Evolutionary conservation across 2,888 invertebrate genomes (phyloP).

Genomic region (Tanypteryx hageni): DNA sequence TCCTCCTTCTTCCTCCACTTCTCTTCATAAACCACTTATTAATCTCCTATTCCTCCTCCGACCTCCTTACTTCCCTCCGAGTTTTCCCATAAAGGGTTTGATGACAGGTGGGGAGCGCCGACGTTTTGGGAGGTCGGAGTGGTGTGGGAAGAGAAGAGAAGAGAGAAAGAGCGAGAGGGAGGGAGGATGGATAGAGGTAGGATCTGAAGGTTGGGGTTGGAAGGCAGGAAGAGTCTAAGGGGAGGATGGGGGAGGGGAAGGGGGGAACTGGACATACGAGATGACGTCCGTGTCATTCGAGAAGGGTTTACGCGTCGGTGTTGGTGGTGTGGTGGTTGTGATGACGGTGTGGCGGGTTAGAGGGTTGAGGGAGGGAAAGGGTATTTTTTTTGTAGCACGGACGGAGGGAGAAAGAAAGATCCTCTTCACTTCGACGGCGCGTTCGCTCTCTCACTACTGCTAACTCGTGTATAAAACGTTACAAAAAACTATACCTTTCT

Average conservation of each 20-base stretch:
- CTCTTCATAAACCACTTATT: too few species aligned
- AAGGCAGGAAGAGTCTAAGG: background rate
- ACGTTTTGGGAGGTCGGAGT: slow-evolving; percentile 33
- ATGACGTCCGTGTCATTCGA: slow-evolving; percentile 39
- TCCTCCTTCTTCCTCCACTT: background rate
- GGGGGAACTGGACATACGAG: slow-evolving; percentile 22
- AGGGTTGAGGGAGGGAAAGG: background rate
- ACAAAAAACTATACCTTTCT: background rate
- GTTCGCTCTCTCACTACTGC: background rate
- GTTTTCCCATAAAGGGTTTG: background rate
- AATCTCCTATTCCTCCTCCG: background rate
- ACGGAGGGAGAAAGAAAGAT: background rate
- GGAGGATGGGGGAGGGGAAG: background rate
- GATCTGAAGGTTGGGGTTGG: background rate
- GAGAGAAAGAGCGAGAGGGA: background rate
- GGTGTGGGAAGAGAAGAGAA: background rate
- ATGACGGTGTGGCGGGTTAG: background rate
- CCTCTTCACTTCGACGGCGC: too few species aligned
- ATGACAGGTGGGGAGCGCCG: slow-evolving; percentile 58
- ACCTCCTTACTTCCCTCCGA: background rate
- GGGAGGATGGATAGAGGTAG: background rate
- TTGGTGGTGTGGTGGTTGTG: background rate
- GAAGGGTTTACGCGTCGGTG: slow-evolving; percentile 15
- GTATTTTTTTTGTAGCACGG: background rate
- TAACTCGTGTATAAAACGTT: slow-evolving; percentile 2